These are phyloP conservation scores for Brachyhypopomus gauderio DNA, from an alignment of 2,113 vertebrate species.

Conservation along the genomic window DNA sequence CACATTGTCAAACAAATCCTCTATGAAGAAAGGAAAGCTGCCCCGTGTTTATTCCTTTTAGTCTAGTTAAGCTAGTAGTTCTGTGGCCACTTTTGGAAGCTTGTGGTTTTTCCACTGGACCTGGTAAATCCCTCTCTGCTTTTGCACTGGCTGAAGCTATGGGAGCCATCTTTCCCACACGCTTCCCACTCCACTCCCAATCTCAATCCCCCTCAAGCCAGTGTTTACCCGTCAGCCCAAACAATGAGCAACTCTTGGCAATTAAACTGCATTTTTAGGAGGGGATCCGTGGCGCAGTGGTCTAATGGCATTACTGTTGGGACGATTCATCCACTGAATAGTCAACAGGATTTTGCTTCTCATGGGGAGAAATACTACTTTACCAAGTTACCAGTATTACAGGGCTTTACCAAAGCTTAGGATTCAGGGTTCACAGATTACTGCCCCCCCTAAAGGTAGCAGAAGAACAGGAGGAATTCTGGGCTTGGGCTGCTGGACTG, in stretches of 20 bases:
- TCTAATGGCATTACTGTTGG: conserved; percentile 76
- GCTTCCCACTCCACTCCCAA: conserved; percentile 55
- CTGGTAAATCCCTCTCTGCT: conserved; percentile 64
- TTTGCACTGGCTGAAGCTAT: conserved; percentile 56
- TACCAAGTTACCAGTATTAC: conserved; percentile 79
- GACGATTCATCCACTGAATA: conserved; percentile 76
- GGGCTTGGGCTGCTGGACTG: neutral
- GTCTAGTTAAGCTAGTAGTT: conserved; percentile 88
- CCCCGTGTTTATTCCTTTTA: conserved; percentile 94
- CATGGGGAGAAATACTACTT: conserved; percentile 74
- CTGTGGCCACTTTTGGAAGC: conserved; percentile 75
- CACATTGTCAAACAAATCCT: conserved; percentile 97
- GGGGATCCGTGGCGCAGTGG: conserved; percentile 73
- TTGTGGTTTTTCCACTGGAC: conserved; percentile 48
- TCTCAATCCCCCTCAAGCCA: conserved; percentile 54
- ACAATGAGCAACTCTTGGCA: conserved; percentile 76
- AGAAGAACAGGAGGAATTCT: neutral
- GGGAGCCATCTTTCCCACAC: conserved; percentile 71
- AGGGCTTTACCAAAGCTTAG: conserved; percentile 76
- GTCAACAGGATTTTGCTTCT: conserved; percentile 78
- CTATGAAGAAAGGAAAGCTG: conserved; percentile 88
- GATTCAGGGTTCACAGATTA: conserved; percentile 78
- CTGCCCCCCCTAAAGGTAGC: conserved; percentile 63
- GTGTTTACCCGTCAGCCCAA: conserved; percentile 73
- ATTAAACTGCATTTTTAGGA: conserved; percentile 75